phyloP scores from a whole-genome alignment of 2,113 vertebrate species.

The Corynorhinus townsendii region DNA sequence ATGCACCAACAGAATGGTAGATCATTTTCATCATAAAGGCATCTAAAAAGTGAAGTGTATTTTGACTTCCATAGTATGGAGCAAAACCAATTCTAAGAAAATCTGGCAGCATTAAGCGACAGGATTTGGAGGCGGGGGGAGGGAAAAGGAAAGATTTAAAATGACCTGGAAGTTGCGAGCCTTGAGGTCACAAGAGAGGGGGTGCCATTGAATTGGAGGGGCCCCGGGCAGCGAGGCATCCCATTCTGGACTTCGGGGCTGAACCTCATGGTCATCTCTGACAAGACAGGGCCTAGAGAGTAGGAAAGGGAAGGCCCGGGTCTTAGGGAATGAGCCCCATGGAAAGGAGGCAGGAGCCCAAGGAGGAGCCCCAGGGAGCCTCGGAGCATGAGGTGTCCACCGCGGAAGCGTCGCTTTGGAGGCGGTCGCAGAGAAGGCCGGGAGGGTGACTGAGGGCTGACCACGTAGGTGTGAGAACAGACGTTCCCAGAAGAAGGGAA shows the following conservation, averaged over 20 bases:
- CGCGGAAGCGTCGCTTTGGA: rapidly evolving
- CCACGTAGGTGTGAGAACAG: neutral
- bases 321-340: neutral
- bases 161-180: neutral
- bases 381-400: neutral
- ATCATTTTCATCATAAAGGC: neutral
- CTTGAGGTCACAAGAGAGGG: neutral
- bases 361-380: rapidly evolving
- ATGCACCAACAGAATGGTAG: neutral
- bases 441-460: neutral
- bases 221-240: neutral
- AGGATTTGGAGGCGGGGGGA: neutral
- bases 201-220: neutral
- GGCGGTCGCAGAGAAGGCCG: neutral
- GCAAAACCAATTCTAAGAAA: neutral
- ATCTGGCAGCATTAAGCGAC: neutral
- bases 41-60: neutral
- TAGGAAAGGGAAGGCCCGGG: neutral
- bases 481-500: neutral
- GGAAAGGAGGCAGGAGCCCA: neutral
- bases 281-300: neutral
- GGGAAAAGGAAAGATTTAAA: neutral
- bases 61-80: neutral
- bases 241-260: neutral
- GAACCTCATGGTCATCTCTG: neutral